Conservation (phyloP, 2,113 vertebrate species). For the Protobothrops flavoviridis region DNA sequence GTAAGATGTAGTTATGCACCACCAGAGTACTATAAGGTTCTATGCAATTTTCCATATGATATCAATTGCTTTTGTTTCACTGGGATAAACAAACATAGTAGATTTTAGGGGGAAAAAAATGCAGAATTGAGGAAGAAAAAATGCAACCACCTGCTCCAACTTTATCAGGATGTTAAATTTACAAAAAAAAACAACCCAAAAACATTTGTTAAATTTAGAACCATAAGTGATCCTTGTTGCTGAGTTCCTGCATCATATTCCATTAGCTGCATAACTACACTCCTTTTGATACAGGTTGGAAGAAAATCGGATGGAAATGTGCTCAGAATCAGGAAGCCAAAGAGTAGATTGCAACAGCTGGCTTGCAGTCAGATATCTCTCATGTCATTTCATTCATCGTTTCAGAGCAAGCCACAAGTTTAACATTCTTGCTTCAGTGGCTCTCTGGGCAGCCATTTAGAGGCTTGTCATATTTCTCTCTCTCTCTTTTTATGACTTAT, state of each 20-base stretch:
- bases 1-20: background rate
- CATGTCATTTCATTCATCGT: background rate
- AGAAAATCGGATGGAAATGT: background rate
- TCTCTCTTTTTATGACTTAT: background rate
- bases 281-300: background rate
- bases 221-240: background rate
- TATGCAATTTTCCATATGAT: background rate
- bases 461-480: background rate
- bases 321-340: background rate
- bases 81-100: background rate
- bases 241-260: background rate
- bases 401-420: background rate
- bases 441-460: background rate
- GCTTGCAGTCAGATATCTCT: background rate
- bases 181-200: no score
- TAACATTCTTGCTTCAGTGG: slow-evolving; percentile 1
- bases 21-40: background rate
- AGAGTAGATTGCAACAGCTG: background rate
- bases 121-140: background rate
- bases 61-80: background rate
- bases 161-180: no score
- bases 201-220: background rate
- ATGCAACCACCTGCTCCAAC: background rate
- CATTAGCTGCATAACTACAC: background rate
- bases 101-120: background rate